Evolutionary conservation across 1,140 invertebrate genomes (phyloP).

Genomic region (Popillia japonica): DNA sequence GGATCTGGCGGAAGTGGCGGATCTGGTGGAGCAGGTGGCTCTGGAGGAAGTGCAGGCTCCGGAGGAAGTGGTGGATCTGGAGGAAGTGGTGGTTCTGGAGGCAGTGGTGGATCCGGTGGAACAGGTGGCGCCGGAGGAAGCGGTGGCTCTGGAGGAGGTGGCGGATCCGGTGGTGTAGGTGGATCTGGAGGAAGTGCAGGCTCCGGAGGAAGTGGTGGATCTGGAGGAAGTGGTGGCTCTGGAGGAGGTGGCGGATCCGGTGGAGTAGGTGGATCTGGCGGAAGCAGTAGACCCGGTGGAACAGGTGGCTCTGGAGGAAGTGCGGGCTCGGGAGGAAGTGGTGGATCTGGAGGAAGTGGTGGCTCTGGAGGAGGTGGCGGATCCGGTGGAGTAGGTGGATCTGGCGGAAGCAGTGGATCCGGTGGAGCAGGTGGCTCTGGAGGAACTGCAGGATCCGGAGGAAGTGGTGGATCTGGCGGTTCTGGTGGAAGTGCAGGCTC

Average conservation of each 20-base stretch:
- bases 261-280: slow-evolving; percentile 45
- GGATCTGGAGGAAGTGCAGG: slow-evolving; percentile 68
- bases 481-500: slow-evolving; percentile 44
- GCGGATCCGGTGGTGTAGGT: slow-evolving; percentile 74
- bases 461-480: slow-evolving; percentile 8
- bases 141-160: slow-evolving; percentile 60
- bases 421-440: slow-evolving; percentile 43
- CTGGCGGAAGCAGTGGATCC: background rate
- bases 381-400: background rate
- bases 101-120: slow-evolving; percentile 38
- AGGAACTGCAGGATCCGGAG: slow-evolving; percentile 46
- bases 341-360: background rate
- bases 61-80: slow-evolving; percentile 35
- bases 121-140: slow-evolving; percentile 45
- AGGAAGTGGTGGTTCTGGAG: slow-evolving; percentile 43
- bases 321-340: slow-evolving; percentile 59
- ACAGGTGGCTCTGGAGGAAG: slow-evolving; percentile 73
- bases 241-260: background rate
- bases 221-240: background rate
- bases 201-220: slow-evolving; percentile 47
- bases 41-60: slow-evolving; percentile 59
- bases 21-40: slow-evolving; percentile 64
- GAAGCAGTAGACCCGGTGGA: slow-evolving; percentile 64
- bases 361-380: background rate
- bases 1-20: slow-evolving; percentile 49